Evolutionary conservation across 2,797 vertebrate species (phyloP), one percentile per base, ranked within the genome.

Genomic region (Pseudomugil gertrudae): DNA sequence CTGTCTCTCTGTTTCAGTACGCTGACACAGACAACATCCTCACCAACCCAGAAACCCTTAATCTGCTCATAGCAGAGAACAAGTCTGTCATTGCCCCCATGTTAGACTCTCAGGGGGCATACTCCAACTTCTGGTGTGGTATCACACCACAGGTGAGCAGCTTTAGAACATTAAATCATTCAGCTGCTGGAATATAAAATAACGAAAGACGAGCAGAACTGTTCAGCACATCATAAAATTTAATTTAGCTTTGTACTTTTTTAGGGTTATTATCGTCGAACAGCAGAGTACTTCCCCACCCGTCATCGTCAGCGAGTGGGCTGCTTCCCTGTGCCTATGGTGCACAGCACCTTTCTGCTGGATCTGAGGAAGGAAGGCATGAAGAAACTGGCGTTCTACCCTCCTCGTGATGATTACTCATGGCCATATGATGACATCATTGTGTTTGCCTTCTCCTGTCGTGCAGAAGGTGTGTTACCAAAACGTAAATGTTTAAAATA

Each of bases 391-490:
- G 94, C 96, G 47, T 99, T 99, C 86, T 94, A 95, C 76, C 98
- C 98, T 0, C 97, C 97, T 15, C 96, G 96, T 43, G 79, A 91
- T 27, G 95, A 96, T 83, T 99, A 98, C 81, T 95, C 95, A 5
- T 99, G 98, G 98, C 95, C 96, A 15, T 99, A 96, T 0, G 97
- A 98, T 0, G 98, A 99, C 80, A 98, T 99, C 90, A 99, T 98
- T 0, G 95, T 98, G 78, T 99, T 99, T 0, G 96, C 98, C 48
- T 96, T 96, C 73, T 95, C 98, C 59, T 98, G 96, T 80, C 93
- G 96, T 53, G 93, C 90, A 0, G 94, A 95, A 19, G 95, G 98
- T 99, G 57, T 0, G 73, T 72, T n/a, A 43, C 17, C 24, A 10
- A 10, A 3, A 30, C 5, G 19, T 29, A 17, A 52, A 47, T 24